Evolutionary conservation across 2,113 vertebrate genomes (phyloP), one percentile per base, ranked within the genome.

Genomic region (Eclectus roratus): DNA sequence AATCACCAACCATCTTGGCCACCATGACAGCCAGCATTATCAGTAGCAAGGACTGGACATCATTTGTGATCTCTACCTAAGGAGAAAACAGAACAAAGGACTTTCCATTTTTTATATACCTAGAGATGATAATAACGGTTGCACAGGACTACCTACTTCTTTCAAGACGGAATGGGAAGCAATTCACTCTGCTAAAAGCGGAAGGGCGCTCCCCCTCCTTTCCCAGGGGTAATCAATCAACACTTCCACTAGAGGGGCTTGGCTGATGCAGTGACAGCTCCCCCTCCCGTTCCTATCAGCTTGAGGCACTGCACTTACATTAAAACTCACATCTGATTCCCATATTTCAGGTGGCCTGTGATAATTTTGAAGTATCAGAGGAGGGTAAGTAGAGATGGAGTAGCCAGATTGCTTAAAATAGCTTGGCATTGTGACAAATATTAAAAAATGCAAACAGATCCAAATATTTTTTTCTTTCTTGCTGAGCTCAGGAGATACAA

Each of bases 31-130:
- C 73, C 65, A 96, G 47, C 93, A 95, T 95, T 44, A 71, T 56
- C 66, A 94, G 85, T 23, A 96, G 46, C 63, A 92, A 89, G 56
- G 89, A 93, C 46, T 96, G 96, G 16, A 93, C 87, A 94, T 96
- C 89, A 56, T 96, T 97, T 66, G 96, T 97, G 66, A 97, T 23
- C 74, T 97, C 95, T 52, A 64, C 91, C 96, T 96, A 83, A 63
- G 85, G 21, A n/a, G 33, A 82, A 84, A 80, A 89, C 4, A 78
- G 70, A 91, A 81, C 16, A 84, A 85, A 79, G 27, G 46, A 50
- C 9, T 76, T 90, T 13, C 5, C 8, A 78, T 88, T 56, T 83
- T 85, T 46, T 31, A 41, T 55, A 24, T 33, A 58, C 11, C 47
- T 63, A 11, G 41, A 87, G 56, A 73, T 5, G 2, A 35, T 31